Percentiles rank a stretch among this genome's conserved stretches.
These are phyloP conservation scores for Coturnix japonica DNA, from an alignment of 2,113 vertebrate species.

Conservation along the genomic window DNA sequence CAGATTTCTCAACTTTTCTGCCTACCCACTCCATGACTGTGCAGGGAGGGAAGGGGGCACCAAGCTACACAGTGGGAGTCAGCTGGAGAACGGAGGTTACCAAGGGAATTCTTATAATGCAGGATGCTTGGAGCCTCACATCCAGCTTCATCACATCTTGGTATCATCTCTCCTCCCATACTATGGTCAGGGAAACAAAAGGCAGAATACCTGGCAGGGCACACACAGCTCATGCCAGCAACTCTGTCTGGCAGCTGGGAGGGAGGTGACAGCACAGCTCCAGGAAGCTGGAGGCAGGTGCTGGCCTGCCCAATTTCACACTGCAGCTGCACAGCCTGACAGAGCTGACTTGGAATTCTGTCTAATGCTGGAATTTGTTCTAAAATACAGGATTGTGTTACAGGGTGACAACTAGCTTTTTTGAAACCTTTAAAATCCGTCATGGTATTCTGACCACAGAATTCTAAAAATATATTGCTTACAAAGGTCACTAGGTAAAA, in stretches of 20 bases:
- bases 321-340: not conserved
- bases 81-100: not conserved
- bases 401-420: not conserved
- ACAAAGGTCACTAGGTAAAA: not conserved
- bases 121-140: not conserved
- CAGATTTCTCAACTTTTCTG: not conserved
- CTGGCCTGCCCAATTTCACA: not conserved
- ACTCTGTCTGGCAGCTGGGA: not conserved
- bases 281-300: not conserved
- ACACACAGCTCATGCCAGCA: not conserved
- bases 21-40: not conserved
- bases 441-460: not conserved
- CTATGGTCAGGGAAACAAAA: fast-evolving
- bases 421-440: not conserved
- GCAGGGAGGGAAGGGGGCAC: not conserved
- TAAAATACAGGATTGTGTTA: not conserved
- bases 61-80: fast-evolving
- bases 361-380: not conserved
- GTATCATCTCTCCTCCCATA: not conserved
- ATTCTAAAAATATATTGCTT: not conserved
- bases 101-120: not conserved
- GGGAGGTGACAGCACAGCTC: not conserved
- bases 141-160: not conserved
- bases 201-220: not conserved
- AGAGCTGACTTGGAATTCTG: not conserved